Evolutionary conservation across 2,797 vertebrate genomes (phyloP), one percentile per base, ranked within the genome.

Genomic region (Hemibagrus guttatus): DNA sequence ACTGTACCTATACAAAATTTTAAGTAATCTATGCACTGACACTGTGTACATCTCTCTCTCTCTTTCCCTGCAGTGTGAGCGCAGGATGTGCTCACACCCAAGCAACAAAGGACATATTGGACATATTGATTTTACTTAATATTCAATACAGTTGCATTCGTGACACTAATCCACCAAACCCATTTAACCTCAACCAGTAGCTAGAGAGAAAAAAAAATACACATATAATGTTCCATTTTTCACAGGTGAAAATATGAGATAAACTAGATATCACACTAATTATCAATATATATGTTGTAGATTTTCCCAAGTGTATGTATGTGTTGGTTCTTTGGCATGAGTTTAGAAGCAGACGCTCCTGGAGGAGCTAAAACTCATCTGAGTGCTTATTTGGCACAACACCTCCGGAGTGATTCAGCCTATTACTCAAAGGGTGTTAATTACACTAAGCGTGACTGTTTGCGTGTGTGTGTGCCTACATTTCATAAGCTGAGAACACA

Each of bases 361-460:
- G 46, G 75, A 89, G 86, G 86, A 89, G 87, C 39, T 83, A 64
- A 90, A 88, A 88, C 84, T 89, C 83, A 83, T 90, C 86, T 81
- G 79, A 89, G 87, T 79, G 83, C 86, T 81, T 81, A 89, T 87
- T 88, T 91, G 88, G 91, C 90, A 89, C 87, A 89, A 90, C 91
- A 89, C 89, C 89, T 90, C 69, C 59, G 42, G 87, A 86, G 85
- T 89, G 87, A 87, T 88, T 90, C 86, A 86, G 86, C 63, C 91
- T 86, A 88, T 91, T 90, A 89, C 89, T 90, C 91, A 90, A 87
- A 86, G 88, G 87, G 89, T 89, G 90, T 86, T 90, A 89, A 92
- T 91, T 91, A 88, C 88, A 87, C 58, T 21, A 56, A 86, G 88
- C 61, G 39, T 87, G 88, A 87, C 83, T 87, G 61, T 87, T 42